Conservation (phyloP, 2,797 vertebrate species). For the Melanogrammus aeglefinus region DNA sequence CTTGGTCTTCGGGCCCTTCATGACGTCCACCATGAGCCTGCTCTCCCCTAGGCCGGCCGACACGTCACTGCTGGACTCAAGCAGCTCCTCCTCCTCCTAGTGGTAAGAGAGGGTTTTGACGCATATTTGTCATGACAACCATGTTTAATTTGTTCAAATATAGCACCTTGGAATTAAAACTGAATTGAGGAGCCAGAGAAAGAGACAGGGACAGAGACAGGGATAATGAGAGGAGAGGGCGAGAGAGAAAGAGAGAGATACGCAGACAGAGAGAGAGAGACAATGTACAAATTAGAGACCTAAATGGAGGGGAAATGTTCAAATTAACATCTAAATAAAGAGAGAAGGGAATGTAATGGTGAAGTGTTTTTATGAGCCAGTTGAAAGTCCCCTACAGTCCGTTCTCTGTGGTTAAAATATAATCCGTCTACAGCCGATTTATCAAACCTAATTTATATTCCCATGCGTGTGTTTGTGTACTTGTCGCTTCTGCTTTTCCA, state of each 20-base stretch:
- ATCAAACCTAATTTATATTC: background rate
- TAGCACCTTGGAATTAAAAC: background rate
- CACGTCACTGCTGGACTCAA: constrained; percentile 84
- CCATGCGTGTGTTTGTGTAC: background rate
- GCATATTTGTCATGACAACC: background rate
- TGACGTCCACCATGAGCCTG: constrained; percentile 85
- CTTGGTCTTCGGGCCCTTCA: constrained; percentile 80
- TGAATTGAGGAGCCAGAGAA: background rate
- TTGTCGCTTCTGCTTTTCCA: background rate
- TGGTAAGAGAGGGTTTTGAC: constrained; percentile 28
- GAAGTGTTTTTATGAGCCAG: too few relatives aligned
- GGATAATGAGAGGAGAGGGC: too few relatives aligned
- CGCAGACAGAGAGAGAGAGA: background rate
- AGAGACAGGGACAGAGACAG: too few relatives aligned
- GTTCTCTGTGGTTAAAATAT: background rate
- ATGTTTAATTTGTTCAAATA: background rate
- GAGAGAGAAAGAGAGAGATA: too few relatives aligned
- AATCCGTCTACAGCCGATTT: background rate
- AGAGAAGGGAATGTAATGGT: too few relatives aligned
- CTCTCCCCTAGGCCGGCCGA: constrained; percentile 52
- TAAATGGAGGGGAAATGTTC: too few relatives aligned
- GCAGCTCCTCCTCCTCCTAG: constrained; percentile 63
- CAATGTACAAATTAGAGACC: too few relatives aligned
- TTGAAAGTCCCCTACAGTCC: background rate
- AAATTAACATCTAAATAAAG: too few relatives aligned